Base-by-base conservation (phyloP, 2,113 vertebrate species). In the Oceanites oceanicus region DNA sequence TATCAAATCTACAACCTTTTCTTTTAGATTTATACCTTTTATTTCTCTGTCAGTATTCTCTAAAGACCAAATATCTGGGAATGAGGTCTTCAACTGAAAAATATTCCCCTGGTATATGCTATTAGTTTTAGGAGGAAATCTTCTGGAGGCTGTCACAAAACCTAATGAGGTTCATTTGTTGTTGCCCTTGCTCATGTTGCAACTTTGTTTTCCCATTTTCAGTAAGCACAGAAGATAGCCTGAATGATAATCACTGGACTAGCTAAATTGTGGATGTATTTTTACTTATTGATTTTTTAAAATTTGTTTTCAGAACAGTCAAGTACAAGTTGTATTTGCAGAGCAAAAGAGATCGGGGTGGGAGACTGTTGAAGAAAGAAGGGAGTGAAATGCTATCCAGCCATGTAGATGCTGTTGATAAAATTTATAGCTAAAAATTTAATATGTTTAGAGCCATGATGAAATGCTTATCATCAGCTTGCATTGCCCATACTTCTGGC, bases 391-490 rank as follows among this genome's bases (percentile, higher is more conserved):
- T 23, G 11, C n/a, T 80, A 95, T 58, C 67, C 82, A 90, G 84
- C 23, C 76, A 86, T 53, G 66, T 86, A 96, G 96, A 97, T 97
- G 63, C 32, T 85, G 68, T 63, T 97, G 97, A 98, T 97, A 98
- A 97, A 97, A 97, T 97, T 94, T 97, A 97, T 96, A 96, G 94
- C 91, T 91, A 96, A 96, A 97, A 97, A 96, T 97, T 96, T 97
- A 98, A 97, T 98, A 97, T 95, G 90, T 97, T 98, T 97, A 97
- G 95, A 53, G 67, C 85, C 67, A 82, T 97, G 97, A 97, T 98
- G 94, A 97, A 98, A 97, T 96, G 97, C 96, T 98, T 97, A 98
- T 98, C 94, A 97, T 94, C 91, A 95, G 92, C 74, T 91, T 96
- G 94, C 95, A 96, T 90, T 97, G 95, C 96, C 95, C n/a, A 61